Percentiles rank a stretch among this genome's conserved stretches.
Conservation (phyloP, 2,888 invertebrate genomes). For the Spialia ferax region DNA sequence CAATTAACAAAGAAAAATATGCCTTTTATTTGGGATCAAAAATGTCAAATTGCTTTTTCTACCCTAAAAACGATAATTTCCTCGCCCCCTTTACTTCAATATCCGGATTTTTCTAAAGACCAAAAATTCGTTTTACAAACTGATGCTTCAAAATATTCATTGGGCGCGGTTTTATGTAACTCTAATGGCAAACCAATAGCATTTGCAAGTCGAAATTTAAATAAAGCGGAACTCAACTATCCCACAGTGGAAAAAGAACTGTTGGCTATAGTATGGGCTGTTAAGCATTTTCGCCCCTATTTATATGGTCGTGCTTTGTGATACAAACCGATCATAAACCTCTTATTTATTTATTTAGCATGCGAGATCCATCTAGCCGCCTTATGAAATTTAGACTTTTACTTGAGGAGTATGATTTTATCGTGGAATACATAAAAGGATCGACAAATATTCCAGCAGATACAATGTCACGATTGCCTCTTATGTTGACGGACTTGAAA, state of each 20-base stretch:
- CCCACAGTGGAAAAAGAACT: constrained; percentile 5
- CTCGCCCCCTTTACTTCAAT: not conserved
- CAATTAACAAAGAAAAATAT: too few relatives aligned
- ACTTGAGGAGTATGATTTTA: constrained; percentile 8
- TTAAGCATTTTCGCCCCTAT: not conserved
- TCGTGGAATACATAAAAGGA: not conserved
- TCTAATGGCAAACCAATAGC: not conserved
- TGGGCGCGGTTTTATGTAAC: constrained; percentile 8
- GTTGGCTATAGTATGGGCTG: not conserved
- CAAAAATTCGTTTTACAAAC: not conserved
- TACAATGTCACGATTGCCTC: constrained; percentile 1
- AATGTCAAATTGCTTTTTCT: constrained; percentile 9
- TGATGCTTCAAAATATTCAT: constrained; percentile 1
- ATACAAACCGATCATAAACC: constrained; percentile 11
- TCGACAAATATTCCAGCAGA: not conserved
- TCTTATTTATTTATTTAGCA: not conserved
- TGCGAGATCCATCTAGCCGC: constrained; percentile 4
- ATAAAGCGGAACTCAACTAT: constrained; percentile 6
- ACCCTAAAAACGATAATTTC: not conserved
- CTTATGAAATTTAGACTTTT: constrained; percentile 3
- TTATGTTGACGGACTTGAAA: constrained; percentile 6
- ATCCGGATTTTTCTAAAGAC: not conserved
- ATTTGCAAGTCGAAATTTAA: constrained; percentile 2
- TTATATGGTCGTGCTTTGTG: not conserved
- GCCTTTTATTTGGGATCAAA: too few relatives aligned